A percentile compares a stretch with the other conserved stretches of the same genome.
Evolutionary conservation across 37 sponge, comb jelly and placozoan genomes (phyloP).

Genomic region (Chondrilla cf. caribensis): DNA sequence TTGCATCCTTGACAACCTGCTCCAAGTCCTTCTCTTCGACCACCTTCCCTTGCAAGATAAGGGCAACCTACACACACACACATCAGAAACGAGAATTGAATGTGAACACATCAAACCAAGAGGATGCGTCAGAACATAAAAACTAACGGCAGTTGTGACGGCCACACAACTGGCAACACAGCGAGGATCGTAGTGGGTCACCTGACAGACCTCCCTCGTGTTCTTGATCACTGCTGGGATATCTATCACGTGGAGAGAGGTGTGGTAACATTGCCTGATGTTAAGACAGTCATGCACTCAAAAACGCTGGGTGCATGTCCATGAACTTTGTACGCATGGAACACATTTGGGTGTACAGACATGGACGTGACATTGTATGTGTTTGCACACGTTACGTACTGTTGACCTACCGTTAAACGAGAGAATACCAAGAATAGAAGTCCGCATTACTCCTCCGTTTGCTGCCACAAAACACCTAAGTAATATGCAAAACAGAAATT

Average conservation of each 20-base stretch:
- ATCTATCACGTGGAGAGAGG: conserved; percentile 32
- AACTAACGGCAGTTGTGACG: conserved; percentile 83
- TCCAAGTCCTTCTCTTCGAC: too few relatives aligned
- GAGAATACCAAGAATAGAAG: conserved; percentile 72
- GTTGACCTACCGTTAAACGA: conserved; percentile 79
- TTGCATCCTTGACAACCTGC: too few relatives aligned
- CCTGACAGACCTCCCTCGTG: conserved; percentile 52
- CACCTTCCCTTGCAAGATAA: too few relatives aligned
- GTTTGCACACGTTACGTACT: too few relatives aligned
- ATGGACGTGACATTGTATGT: too few relatives aligned
- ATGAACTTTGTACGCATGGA: too few relatives aligned
- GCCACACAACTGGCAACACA: conserved; percentile 86
- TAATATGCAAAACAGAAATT: neutral
- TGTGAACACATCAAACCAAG: too few relatives aligned
- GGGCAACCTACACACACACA: too few relatives aligned
- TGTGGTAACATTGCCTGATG: neutral
- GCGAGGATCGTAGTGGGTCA: conserved; percentile 90
- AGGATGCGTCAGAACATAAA: neutral
- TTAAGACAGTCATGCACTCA: neutral
- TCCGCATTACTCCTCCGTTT: conserved; percentile 92
- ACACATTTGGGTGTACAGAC: too few relatives aligned
- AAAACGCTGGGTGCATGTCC: too few relatives aligned
- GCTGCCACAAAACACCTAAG: conserved; percentile 77
- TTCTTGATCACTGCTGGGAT: conserved; percentile 64
- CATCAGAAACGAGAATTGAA: too few relatives aligned